Conservation (phyloP, 2,113 vertebrate genomes). For the Hydropotes inermis region DNA sequence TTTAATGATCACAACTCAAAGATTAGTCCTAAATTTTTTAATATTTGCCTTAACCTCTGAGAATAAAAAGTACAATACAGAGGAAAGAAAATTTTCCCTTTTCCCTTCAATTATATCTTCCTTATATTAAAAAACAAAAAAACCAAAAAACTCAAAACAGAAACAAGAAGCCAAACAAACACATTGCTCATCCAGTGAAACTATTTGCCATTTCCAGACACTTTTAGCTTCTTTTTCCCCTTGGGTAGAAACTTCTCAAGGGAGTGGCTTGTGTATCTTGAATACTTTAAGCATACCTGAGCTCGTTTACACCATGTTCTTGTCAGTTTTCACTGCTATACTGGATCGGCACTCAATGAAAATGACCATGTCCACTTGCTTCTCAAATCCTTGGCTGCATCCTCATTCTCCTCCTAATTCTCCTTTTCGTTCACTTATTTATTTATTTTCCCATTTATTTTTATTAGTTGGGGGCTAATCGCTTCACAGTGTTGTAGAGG, state of each 20-base stretch:
- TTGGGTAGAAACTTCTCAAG: neutral
- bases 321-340: neutral
- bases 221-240: neutral
- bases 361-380: neutral
- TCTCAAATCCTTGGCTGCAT: neutral
- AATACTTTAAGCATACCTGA: neutral
- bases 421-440: neutral
- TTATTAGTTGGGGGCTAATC: too few species aligned
- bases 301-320: neutral
- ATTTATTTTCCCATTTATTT: too few species aligned
- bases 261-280: neutral
- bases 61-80: neutral
- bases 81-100: neutral
- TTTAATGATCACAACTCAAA: neutral
- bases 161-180: neutral
- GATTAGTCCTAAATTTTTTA: neutral
- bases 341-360: neutral
- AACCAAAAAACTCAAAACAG: neutral
- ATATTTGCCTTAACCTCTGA: neutral
- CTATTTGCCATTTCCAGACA: neutral
- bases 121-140: neutral
- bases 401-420: neutral
- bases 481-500: too few species aligned
- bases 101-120: neutral
- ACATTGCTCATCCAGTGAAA: neutral